Evolutionary conservation across 2,888 invertebrate genomes (phyloP).

Genomic region (Gerosis bhagava): DNA sequence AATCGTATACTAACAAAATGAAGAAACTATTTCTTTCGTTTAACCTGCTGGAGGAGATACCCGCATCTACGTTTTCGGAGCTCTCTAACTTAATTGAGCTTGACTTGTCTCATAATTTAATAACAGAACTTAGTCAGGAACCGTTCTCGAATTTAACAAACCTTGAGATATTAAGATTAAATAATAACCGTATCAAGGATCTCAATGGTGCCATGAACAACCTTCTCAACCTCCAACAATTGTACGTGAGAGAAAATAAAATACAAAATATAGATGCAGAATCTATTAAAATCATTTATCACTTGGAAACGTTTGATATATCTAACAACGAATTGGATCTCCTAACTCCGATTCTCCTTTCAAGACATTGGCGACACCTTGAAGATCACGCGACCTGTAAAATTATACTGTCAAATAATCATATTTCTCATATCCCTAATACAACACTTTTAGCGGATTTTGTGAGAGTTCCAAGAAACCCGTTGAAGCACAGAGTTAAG

Average conservation of each 20-base stretch:
- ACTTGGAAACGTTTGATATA: slow-evolving; percentile 67
- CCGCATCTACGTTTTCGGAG: slow-evolving; percentile 50
- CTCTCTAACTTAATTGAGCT: slow-evolving; percentile 54
- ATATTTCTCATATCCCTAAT: slow-evolving; percentile 53
- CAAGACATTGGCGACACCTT: slow-evolving; percentile 65
- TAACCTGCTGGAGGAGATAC: slow-evolving; percentile 51
- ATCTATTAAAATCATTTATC: slow-evolving; percentile 58
- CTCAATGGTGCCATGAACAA: slow-evolving; percentile 67
- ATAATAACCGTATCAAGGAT: slow-evolving; percentile 60
- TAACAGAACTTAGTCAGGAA: slow-evolving; percentile 54
- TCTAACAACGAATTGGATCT: slow-evolving; percentile 57
- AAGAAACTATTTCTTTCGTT: slow-evolving; percentile 48
- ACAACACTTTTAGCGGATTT: slow-evolving; percentile 46
- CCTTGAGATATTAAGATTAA: slow-evolving; percentile 51
- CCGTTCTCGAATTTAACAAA: slow-evolving; percentile 59
- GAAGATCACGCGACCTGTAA: slow-evolving; percentile 52
- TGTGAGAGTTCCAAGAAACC: slow-evolving; percentile 41
- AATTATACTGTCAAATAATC: slow-evolving; percentile 62
- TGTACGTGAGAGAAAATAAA: slow-evolving; percentile 57
- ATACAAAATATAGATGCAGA: slow-evolving; percentile 55
- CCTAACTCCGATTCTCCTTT: slow-evolving; percentile 54
- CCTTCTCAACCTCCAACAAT: slow-evolving; percentile 55
- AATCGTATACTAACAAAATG: slow-evolving; percentile 50
- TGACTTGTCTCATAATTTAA: slow-evolving; percentile 58
- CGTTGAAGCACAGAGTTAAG: slow-evolving; percentile 38